Conservation (phyloP, 2,797 vertebrate species). For the Crossoptilon crossoptilon region DNA sequence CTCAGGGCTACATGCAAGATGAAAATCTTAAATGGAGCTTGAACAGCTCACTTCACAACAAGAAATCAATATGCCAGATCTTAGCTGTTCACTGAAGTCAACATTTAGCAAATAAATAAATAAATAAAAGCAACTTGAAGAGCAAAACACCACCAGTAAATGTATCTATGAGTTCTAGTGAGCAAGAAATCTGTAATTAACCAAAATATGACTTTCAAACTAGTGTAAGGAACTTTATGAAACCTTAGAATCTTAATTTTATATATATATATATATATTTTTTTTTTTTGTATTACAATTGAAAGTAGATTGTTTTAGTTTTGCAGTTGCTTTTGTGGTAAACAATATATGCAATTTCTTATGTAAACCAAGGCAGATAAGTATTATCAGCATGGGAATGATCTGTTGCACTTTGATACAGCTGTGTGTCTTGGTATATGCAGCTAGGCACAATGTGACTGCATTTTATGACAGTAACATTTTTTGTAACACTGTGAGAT, state of each 20-base stretch:
- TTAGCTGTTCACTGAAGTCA: slow-evolving; percentile 87
- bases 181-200: slow-evolving; percentile 77
- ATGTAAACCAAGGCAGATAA: slow-evolving; percentile 16
- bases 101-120: slow-evolving; percentile 75
- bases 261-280: neutral
- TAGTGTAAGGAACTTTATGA: slow-evolving; percentile 28
- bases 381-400: slow-evolving; percentile 26
- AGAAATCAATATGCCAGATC: slow-evolving; percentile 98
- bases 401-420: slow-evolving; percentile 36
- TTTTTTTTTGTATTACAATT: slow-evolving; percentile 54
- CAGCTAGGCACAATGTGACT: slow-evolving; percentile 30
- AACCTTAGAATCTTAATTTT: slow-evolving; percentile 54
- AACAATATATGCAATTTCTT: slow-evolving; percentile 40
- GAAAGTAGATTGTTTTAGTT: slow-evolving; percentile 41
- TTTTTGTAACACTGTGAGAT: slow-evolving; percentile 10
- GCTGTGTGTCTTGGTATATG: slow-evolving; percentile 31
- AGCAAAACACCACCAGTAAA: slow-evolving; percentile 47
- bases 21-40: slow-evolving; percentile 99
- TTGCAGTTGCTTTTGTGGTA: slow-evolving; percentile 8
- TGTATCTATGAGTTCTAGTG: slow-evolving; percentile 78
- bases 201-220: slow-evolving; percentile 66
- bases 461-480: slow-evolving; percentile 40
- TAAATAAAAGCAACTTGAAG: neutral
- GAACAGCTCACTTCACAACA: slow-evolving; percentile 97
- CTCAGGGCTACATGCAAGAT: slow-evolving; percentile 93